Conservation (phyloP, 2,797 vertebrate genomes). For the Novumbra hubbsi region DNA sequence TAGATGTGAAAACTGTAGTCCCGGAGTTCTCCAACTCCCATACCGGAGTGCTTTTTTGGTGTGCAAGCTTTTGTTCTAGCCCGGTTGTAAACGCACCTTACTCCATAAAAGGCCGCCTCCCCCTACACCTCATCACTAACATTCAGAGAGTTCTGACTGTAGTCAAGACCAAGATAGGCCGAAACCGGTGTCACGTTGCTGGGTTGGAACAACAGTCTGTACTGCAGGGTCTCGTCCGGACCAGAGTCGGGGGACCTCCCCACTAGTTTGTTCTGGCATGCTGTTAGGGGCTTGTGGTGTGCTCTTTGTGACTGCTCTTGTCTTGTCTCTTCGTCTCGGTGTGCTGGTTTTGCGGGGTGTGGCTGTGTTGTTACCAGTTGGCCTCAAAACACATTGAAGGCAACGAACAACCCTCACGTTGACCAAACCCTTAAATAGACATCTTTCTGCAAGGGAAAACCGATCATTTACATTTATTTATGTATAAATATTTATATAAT, state of each 20-base stretch:
- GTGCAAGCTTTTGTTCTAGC: not conserved
- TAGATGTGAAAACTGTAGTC: not conserved
- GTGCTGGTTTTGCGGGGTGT: conserved; percentile 35
- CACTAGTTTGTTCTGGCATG: conserved; percentile 69
- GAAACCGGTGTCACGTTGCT: not conserved
- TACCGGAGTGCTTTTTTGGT: not conserved
- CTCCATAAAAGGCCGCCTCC: not conserved
- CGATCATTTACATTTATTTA: too few species aligned
- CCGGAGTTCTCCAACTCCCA: not conserved
- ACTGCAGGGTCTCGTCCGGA: not conserved
- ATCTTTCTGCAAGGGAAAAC: not conserved
- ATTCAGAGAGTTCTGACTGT: conserved; percentile 22
- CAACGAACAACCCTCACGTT: not conserved
- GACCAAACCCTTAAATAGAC: not conserved
- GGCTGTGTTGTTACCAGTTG: conserved; percentile 46
- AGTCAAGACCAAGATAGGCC: not conserved
- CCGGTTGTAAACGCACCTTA: not conserved
- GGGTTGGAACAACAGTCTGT: not conserved
- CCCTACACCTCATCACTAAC: not conserved
- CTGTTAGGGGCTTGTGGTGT: conserved; percentile 61
- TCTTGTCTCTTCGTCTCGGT: conserved; percentile 48
- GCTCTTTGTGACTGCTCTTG: conserved; percentile 29
- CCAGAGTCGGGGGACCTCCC: conserved; percentile 39
- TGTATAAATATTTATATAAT: too few species aligned
- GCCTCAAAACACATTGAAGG: conserved; percentile 24